Base-by-base conservation (phyloP, 2,888 invertebrate genomes). In the Lepetodrilus schrolli region DNA sequence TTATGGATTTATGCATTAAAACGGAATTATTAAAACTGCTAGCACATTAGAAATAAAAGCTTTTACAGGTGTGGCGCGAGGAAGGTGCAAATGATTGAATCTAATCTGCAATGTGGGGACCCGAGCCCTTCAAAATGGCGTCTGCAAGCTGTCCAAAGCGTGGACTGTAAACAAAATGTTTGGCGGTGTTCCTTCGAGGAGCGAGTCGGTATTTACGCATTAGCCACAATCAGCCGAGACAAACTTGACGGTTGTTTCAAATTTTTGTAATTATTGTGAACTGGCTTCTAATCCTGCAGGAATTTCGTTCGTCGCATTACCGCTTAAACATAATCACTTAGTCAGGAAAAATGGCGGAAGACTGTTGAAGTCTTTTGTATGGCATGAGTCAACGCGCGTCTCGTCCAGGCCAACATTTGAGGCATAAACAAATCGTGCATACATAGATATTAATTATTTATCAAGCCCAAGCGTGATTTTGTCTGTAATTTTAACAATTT, bases 221-320 rank as follows among this genome's bases (percentile, higher is more conserved):
- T 58, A 58, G 23, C 58, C 58, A 58, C 58, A 58, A 58, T 58
- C 58, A 58, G 26, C 58, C 26, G 17, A 58, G 58, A 30, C 58
- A 58, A 58, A 58, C 58, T 58, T 58, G 58, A 58, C 58, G 26
- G 58, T 58, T 58, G 58, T 58, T 58, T 58, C 34, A 58, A 58
- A 58, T 34, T 58, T 58, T 26, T 58, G 58, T 34, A 30, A 58
- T 58, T 30, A 58, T 34, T 58, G 30, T 58, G 58, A 58, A n/a
- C 26, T 58, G 58, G 26, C 26, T 58, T 30, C 58, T 58, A 58
- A 58, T 58, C 58, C 58, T 10, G 7, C 58, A 1, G 58, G 58
- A 58, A 58, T 58, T 58, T 58, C 58, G 58, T 58, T 58, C 58
- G 58, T 58, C 58, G 30, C 58, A 58, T 58, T 58, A 58, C 20